phyloP scores from a whole-genome alignment of 1,140 invertebrate species.

The Acromyrmex charruanus region DNA sequence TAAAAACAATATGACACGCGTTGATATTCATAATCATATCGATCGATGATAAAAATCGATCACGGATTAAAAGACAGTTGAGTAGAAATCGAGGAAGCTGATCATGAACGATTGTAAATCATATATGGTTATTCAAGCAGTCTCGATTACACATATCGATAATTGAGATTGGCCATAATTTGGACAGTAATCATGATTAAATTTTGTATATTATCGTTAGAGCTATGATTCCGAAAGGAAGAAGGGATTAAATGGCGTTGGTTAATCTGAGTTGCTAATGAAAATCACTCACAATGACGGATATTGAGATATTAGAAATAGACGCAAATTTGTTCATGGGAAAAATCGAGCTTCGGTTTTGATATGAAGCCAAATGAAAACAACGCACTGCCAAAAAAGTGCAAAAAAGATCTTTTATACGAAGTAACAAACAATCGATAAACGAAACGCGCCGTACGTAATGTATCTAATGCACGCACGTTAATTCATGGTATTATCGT shows the following conservation, averaged over 20 bases:
- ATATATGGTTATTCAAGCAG: neutral
- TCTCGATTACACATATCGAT: constrained; percentile 6
- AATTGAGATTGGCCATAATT: neutral
- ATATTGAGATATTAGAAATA: constrained; percentile 30
- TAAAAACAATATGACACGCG: constrained; percentile 14
- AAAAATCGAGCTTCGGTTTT: constrained; percentile 45
- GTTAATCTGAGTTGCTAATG: constrained; percentile 27
- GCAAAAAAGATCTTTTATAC: constrained; percentile 76
- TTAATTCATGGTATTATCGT: constrained; percentile 85
- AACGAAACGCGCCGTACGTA: constrained; percentile 70
- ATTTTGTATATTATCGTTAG: constrained; percentile 25
- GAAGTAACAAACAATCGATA: constrained; percentile 76
- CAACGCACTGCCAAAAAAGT: constrained; percentile 60
- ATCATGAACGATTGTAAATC: constrained; percentile 17
- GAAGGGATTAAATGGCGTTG: neutral
- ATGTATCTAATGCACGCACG: constrained; percentile 83
- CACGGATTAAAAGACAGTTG: constrained; percentile 21
- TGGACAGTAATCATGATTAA: neutral
- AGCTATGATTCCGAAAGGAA: neutral
- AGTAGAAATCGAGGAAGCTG: constrained; percentile 22
- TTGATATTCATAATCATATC: constrained; percentile 22
- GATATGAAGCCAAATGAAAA: neutral
- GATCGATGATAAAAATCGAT: constrained; percentile 4
- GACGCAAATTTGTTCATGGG: constrained; percentile 31
- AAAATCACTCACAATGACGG: constrained; percentile 29